Base-by-base conservation (phyloP, 2,888 invertebrate species). In the Timema podura region DNA sequence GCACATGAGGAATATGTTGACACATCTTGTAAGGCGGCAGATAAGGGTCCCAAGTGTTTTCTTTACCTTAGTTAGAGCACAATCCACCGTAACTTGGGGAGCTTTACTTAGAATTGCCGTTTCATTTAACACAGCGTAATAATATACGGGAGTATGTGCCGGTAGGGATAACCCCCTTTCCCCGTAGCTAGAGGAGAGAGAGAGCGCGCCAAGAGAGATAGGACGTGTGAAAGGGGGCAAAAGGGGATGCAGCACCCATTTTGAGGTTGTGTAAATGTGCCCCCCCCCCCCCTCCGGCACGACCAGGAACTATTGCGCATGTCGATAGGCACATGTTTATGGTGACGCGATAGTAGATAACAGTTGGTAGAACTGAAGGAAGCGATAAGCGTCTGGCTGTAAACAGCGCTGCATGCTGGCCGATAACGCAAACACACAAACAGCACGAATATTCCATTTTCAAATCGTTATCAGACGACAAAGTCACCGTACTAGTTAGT, bases 381-480 rank as follows among this genome's bases (percentile, higher is more conserved):
- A 70, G 70, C 72, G 71, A 70, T 73, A 70, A 68, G 71, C 68
- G 68, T 65, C 68, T 48, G 68, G 71, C 64, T 67, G 67, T 67
- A 70, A 71, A 69, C 74, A 73, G 73, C 74, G 61, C 45, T 61
- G 61, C 61, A 61, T n/a, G 61, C 61, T 10, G 54, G 69, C 74
- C 68, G 70, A 71, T 71, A 69, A 71, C 69, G 65, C 67, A 46
- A 57, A 64, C 69, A 72, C 74, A 77, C 79, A 79, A 80, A 80
- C 79, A 80, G 80, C 81, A 81, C 80, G 80, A 81, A 81, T 80
- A 80, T 81, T 81, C 81, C 81, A 81, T 81, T 81, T 81, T 80
- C 80, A 79, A 81, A 79, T 77, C 77, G 78, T 79, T 80, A 81
- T 81, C 81, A 67, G 71, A 65, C 68, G 75, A 78, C 68, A 75